Conservation (phyloP, 2,113 vertebrate species). For the Ochotona curzoniae region DNA sequence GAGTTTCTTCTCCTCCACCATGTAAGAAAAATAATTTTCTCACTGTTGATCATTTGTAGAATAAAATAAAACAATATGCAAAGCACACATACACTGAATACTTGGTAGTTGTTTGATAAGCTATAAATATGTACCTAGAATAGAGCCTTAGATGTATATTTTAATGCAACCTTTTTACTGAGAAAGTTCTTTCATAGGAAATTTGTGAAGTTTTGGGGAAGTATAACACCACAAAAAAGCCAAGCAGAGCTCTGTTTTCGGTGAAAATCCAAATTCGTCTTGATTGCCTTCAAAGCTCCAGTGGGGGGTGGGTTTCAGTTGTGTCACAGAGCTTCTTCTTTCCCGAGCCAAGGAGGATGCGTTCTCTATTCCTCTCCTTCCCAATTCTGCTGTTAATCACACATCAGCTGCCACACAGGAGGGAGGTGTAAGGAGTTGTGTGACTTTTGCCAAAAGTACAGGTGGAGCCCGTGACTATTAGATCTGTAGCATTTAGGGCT, state of each 20-base stretch:
- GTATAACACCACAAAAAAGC: not conserved
- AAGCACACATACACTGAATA: not conserved
- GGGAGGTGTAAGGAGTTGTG: not conserved
- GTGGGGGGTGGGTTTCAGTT: not conserved
- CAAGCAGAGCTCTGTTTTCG: not conserved
- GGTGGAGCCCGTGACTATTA: not conserved
- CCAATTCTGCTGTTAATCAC: not conserved
- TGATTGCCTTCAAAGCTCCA: not conserved
- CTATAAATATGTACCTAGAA: not conserved
- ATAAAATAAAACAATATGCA: conserved; percentile 20
- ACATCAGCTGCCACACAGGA: not conserved
- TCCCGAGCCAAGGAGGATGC: not conserved
- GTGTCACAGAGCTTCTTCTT: not conserved
- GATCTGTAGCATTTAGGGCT: not conserved
- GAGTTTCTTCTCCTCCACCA: not conserved
- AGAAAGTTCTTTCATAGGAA: not conserved
- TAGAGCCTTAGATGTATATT: not conserved
- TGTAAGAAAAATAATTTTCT: conserved; percentile 7
- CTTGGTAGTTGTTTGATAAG: not conserved
- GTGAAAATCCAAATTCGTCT: not conserved
- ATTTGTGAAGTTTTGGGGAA: not conserved
- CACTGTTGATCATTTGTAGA: not conserved
- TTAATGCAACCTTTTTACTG: not conserved
- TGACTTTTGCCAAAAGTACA: not conserved
- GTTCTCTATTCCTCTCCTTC: not conserved